A percentile compares a stretch with the other conserved stretches of the same genome.
phyloP scores from a whole-genome alignment of 2,113 vertebrate species.

The Odocoileus virginianus region DNA sequence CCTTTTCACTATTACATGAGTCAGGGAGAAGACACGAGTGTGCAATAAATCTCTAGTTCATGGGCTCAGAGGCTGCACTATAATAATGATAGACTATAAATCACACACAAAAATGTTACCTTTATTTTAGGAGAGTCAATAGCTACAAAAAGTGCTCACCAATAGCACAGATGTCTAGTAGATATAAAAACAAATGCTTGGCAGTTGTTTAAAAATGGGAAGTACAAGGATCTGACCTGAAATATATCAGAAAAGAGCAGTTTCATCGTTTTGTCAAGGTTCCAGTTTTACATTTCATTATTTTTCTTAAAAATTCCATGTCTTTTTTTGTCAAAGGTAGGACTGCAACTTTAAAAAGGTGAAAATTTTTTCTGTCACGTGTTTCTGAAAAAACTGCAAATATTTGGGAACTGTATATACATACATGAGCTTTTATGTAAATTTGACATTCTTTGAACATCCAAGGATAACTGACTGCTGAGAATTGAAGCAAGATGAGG shows the following conservation, averaged over 20 bases:
- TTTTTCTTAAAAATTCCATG: background rate
- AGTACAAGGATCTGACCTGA: conserved; percentile 42
- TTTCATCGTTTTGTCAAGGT: background rate
- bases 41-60: conserved; percentile 76
- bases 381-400: conserved; percentile 22
- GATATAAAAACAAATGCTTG: conserved; percentile 74
- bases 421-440: background rate
- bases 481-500: conserved; percentile 6
- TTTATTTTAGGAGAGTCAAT: conserved; percentile 73
- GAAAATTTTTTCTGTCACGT: background rate
- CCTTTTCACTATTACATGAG: conserved; percentile 71
- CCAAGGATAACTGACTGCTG: background rate
- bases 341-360: background rate
- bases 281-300: conserved; percentile 39
- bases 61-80: conserved; percentile 65
- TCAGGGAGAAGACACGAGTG: conserved; percentile 69
- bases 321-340: conserved; percentile 15
- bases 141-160: conserved; percentile 45
- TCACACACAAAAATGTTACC: conserved; percentile 48
- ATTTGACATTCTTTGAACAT: conserved; percentile 21
- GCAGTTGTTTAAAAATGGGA: conserved; percentile 73
- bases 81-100: conserved; percentile 75
- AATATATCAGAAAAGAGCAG: conserved; percentile 36
- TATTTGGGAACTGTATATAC: background rate
- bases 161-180: conserved; percentile 61